Percentiles rank a stretch among this genome's conserved stretches.
phyloP scores from a whole-genome alignment of 2,113 vertebrate species.

The Hippolais icterina region DNA sequence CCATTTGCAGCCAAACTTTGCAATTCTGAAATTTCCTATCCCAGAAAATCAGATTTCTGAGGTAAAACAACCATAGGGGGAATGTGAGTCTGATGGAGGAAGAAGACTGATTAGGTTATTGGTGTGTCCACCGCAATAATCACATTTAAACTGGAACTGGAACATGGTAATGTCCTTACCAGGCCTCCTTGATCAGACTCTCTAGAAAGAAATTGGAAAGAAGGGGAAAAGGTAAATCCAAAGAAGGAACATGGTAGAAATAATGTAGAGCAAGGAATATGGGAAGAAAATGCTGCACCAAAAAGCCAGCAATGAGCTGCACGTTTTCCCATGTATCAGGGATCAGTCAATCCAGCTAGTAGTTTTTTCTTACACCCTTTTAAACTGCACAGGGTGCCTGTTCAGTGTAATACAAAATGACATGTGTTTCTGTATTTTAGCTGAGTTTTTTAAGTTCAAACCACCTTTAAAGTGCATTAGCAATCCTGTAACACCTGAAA shows the following conservation, averaged over 20 bases:
- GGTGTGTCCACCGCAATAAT: not conserved
- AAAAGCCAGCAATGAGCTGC: not conserved
- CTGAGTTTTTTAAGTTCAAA: not conserved
- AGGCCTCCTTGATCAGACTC: not conserved
- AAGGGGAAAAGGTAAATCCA: not conserved
- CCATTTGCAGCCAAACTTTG: conserved; percentile 11
- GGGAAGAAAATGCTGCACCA: not conserved
- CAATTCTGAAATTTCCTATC: not conserved
- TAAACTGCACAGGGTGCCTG: not conserved
- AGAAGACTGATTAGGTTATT: not conserved
- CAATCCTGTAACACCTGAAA: not conserved
- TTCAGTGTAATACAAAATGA: not conserved
- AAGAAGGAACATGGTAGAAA: not conserved
- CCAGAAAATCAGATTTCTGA: conserved; percentile 20
- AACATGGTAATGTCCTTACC: not conserved
- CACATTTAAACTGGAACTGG: not conserved
- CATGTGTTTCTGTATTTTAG: not conserved
- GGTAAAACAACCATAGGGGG: not conserved
- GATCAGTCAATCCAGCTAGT: accelerated
- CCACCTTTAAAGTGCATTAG: not conserved
- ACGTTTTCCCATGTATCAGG: not conserved
- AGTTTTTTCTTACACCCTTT: not conserved
- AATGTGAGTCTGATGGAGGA: not conserved
- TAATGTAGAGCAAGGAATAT: not conserved
- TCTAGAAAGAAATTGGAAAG: not conserved